Evolutionary conservation across 2,797 vertebrate genomes (phyloP).

Genomic region (Naso thynnoides): DNA sequence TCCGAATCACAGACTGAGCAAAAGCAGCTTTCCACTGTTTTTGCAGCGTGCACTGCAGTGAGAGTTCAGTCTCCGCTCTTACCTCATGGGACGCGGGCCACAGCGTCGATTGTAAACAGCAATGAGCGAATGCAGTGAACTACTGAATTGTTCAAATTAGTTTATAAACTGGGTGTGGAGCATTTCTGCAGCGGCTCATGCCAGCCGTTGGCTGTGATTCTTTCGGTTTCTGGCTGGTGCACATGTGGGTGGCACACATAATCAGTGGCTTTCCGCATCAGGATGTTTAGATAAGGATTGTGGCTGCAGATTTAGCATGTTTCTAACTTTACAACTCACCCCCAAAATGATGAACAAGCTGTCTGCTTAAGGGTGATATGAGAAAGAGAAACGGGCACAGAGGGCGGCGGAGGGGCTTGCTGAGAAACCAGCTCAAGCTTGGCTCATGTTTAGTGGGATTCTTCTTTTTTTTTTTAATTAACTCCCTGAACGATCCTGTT

Average conservation of each 20-base stretch:
- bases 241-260: slow-evolving; percentile 65
- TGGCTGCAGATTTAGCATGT: slow-evolving; percentile 63
- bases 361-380: slow-evolving; percentile 57
- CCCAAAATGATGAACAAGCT: slow-evolving; percentile 47
- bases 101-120: slow-evolving; percentile 29
- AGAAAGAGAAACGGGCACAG: slow-evolving; percentile 3
- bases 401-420: neutral
- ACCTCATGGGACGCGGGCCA: slow-evolving; percentile 40
- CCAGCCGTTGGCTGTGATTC: slow-evolving; percentile 31
- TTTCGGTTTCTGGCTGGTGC: slow-evolving; percentile 58
- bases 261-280: slow-evolving; percentile 71
- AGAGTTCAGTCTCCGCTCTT: slow-evolving; percentile 25
- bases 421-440: neutral
- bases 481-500: slow-evolving; percentile 10
- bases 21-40: slow-evolving; percentile 23
- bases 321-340: slow-evolving; percentile 62
- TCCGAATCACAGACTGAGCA: slow-evolving; percentile 38
- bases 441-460: slow-evolving; percentile 12
- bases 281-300: slow-evolving; percentile 74
- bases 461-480: neutral
- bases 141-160: slow-evolving; percentile 52
- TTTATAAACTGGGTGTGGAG: slow-evolving; percentile 59
- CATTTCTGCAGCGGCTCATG: slow-evolving; percentile 4
- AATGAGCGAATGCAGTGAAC: slow-evolving; percentile 5
- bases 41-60: slow-evolving; percentile 7